Conservation (phyloP, 2,888 invertebrate genomes). For the Nephrotoma flavescens region DNA sequence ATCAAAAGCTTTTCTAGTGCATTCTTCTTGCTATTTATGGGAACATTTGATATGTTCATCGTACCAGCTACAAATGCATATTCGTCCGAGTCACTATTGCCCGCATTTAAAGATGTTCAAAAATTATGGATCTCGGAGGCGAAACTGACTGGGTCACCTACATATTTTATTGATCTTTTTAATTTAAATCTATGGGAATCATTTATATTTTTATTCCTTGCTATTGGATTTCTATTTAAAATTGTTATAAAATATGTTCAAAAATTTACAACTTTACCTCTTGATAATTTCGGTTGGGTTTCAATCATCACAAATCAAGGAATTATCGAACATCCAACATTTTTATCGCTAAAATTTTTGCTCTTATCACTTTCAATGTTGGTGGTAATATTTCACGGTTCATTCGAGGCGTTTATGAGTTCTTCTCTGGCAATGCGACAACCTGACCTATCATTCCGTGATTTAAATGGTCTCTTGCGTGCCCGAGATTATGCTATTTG, state of each 20-base stretch:
- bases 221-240: not conserved
- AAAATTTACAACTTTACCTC: not conserved
- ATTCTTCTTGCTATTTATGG: not conserved
- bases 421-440: not conserved
- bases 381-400: not conserved
- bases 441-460: not conserved
- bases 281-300: not conserved
- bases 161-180: not conserved
- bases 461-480: not conserved
- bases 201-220: not conserved
- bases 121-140: not conserved
- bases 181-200: not conserved
- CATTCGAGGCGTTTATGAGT: not conserved
- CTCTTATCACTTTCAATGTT: not conserved
- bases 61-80: not conserved
- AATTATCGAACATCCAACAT: not conserved
- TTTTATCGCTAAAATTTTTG: not conserved
- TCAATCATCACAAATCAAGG: not conserved
- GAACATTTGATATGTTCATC: not conserved
- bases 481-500: not conserved
- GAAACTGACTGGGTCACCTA: not conserved
- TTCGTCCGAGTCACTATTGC: not conserved
- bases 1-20: not conserved
- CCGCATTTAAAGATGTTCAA: not conserved
- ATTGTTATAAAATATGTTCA: not conserved